Base-by-base conservation (phyloP, 2,113 vertebrate genomes). In the Phyllostomus hastatus region DNA sequence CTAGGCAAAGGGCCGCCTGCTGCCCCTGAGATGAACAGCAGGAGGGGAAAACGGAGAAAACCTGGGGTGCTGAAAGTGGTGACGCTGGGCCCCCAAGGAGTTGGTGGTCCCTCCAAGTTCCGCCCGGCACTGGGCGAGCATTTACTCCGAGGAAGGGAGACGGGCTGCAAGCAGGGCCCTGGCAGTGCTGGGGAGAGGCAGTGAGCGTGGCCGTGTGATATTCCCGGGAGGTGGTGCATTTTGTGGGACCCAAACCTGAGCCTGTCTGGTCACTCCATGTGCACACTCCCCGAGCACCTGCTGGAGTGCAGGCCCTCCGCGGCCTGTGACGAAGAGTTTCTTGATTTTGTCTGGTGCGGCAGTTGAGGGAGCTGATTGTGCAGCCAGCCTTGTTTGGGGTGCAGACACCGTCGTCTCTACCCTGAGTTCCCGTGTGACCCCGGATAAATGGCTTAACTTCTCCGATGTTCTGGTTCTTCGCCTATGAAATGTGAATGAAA, bases 121-220 rank as follows among this genome's bases (percentile, higher is more conserved):
- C 2, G 0, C 43, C 41, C 4, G 26, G 33, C 28, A 2, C 16
- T 2, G 1, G 26, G 61, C 61, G 14, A 81, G 35, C 28, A 2
- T 54, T 54, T 73, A 20, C n/a, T 54, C 16, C 46, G 78, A 76
- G 46, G 31, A n/a, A 28, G 61, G 52, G 48, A 15, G 35, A 43
- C 26, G 0, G 59, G 26, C 26, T 12, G 11, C 59, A 11, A 31
- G 9, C 28, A 35, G 28, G 19, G 5, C 50, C 48, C n/a, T 48
- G 41, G 33, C 59, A 75, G 43, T 73, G 28, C 54, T 33, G 48
- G 31, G 26, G 48, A n/a, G 26, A 81, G 52, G 24, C 10, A 17
- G 38, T n/a, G 59, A 41, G 15, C 38, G 17, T 9, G 22, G 9
- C 31, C 50, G 61, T 72, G 59, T 43, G 57, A 14, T 17, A 24